phyloP scores from a whole-genome alignment of 2,113 vertebrate genomes.

The Dendropsophus ebraccatus region DNA sequence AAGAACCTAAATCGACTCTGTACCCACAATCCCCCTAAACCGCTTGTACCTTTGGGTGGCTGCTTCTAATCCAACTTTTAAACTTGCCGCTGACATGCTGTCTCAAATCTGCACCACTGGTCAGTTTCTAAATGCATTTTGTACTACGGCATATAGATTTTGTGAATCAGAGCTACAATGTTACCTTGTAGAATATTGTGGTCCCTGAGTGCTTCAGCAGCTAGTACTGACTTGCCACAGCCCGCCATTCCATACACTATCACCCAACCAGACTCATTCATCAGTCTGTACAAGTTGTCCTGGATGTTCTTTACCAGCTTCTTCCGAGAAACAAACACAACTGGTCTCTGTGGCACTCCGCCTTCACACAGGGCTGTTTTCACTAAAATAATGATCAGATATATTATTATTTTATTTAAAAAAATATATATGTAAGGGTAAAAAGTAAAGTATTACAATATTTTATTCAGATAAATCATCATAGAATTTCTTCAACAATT shows the following conservation, averaged over 20 bases:
- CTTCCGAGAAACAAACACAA: conserved; percentile 89
- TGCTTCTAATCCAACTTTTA: too few species aligned
- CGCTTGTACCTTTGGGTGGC: too few species aligned
- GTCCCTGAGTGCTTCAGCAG: conserved; percentile 90
- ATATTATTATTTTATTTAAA: not conserved
- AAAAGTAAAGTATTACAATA: too few species aligned
- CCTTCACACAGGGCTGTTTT: conserved; percentile 87
- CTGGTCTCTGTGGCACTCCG: conserved; percentile 92
- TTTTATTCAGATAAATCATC: too few species aligned
- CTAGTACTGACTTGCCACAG: conserved; percentile 94
- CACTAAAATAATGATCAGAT: conserved; percentile 72
- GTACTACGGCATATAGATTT: too few species aligned
- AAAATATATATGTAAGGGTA: too few species aligned
- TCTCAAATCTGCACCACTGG: too few species aligned
- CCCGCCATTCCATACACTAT: conserved; percentile 95
- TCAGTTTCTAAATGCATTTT: too few species aligned
- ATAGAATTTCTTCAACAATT: too few species aligned
- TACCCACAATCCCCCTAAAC: too few species aligned
- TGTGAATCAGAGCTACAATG: not conserved
- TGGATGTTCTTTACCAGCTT: conserved; percentile 79
- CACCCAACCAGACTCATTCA: conserved; percentile 85
- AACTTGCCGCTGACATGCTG: too few species aligned
- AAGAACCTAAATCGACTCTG: not conserved
- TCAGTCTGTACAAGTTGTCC: conserved; percentile 78
- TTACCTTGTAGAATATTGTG: conserved; percentile 83